Evolutionary conservation across 2,797 vertebrate genomes (phyloP).

Genomic region (Hippoglossus hippoglossus): DNA sequence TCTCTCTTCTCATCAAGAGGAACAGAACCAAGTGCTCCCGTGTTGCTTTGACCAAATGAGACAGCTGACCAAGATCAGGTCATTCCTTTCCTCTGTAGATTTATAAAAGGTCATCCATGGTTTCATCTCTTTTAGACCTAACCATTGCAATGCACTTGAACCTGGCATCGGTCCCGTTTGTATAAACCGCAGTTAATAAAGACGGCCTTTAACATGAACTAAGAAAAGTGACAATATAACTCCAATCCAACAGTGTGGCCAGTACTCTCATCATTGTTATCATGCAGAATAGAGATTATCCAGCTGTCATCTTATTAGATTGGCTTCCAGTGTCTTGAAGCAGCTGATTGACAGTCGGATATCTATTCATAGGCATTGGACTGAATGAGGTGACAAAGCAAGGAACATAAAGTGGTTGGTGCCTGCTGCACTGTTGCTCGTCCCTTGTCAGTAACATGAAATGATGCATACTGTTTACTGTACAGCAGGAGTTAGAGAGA

Average conservation of each 20-base stretch:
- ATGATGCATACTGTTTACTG: conserved; percentile 8
- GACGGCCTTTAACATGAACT: neutral
- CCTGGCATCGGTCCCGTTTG: no score
- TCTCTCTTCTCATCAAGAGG: no score
- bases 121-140: neutral
- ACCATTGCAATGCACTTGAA: neutral
- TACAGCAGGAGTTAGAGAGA: conserved; percentile 14
- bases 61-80: neutral
- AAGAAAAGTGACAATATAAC: neutral
- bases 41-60: neutral
- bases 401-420: conserved; percentile 13
- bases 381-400: conserved; percentile 26
- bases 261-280: conserved; percentile 35
- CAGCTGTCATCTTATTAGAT: conserved; percentile 52
- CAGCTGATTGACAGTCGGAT: conserved; percentile 50
- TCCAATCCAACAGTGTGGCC: conserved; percentile 46
- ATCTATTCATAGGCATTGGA: conserved; percentile 30
- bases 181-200: neutral
- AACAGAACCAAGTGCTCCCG: neutral
- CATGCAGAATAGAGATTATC: conserved; percentile 48
- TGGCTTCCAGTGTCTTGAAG: conserved; percentile 31
- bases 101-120: neutral
- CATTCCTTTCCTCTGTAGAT: neutral
- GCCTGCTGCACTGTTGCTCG: neutral
- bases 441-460: conserved; percentile 12